Evolutionary conservation across 2,113 vertebrate genomes (phyloP).

Genomic region (Sylvia atricapilla): DNA sequence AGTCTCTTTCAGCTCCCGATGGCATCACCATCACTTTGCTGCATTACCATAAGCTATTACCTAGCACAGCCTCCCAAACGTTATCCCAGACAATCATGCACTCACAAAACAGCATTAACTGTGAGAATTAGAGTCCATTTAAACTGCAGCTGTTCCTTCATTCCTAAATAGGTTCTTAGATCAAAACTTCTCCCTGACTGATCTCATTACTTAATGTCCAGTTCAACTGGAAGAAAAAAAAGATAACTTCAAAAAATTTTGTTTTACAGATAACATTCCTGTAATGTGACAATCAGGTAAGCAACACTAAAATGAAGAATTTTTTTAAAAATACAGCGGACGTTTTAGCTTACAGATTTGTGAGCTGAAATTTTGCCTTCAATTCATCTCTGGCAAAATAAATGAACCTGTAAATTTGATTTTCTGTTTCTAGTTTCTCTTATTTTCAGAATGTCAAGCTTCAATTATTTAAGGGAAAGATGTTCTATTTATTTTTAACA

Average conservation of each 20-base stretch:
- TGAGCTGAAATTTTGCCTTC: not conserved
- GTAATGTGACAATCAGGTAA: not conserved
- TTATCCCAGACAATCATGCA: slow-evolving; percentile 68
- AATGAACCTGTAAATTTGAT: not conserved
- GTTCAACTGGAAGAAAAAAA: slow-evolving; percentile 31
- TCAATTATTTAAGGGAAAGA: not conserved
- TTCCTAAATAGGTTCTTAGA: slow-evolving; percentile 69
- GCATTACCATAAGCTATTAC: slow-evolving; percentile 74
- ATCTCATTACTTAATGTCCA: slow-evolving; percentile 11
- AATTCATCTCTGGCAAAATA: not conserved
- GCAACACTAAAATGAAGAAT: not conserved
- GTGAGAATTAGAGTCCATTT: slow-evolving; percentile 77
- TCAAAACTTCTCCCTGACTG: slow-evolving; percentile 55
- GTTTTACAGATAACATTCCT: not conserved
- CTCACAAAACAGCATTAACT: slow-evolving; percentile 73
- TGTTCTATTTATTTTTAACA: not conserved
- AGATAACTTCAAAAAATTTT: not conserved
- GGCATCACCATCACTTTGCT: slow-evolving; percentile 44
- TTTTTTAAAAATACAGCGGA: not conserved
- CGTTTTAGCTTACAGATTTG: not conserved
- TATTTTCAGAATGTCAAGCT: slow-evolving; percentile 1
- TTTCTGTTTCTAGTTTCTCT: not conserved
- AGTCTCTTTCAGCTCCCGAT: slow-evolving; percentile 53
- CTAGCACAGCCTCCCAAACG: slow-evolving; percentile 61
- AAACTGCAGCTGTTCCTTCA: slow-evolving; percentile 77